Percentiles rank a stretch among this genome's conserved stretches.
Conservation (phyloP, 2,113 vertebrate species). For the Myotis brandtii region DNA sequence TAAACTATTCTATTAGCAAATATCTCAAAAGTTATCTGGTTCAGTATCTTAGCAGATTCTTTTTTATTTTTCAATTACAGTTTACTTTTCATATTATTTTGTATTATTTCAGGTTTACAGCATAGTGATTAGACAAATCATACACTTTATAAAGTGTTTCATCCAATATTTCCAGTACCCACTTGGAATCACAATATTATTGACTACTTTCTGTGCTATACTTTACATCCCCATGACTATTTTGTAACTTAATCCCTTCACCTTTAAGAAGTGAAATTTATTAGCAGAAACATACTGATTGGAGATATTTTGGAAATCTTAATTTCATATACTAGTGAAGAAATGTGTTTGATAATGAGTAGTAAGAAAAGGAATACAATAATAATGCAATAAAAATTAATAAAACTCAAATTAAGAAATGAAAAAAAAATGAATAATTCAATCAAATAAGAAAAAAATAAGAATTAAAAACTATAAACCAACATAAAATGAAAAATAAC, state of each 20-base stretch:
- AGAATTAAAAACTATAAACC: background rate
- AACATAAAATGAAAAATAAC: constrained; percentile 22
- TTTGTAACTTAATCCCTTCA: background rate
- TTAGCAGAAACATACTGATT: background rate
- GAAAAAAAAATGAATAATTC: background rate
- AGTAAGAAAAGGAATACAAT: background rate
- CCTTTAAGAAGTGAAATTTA: background rate
- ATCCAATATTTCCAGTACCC: background rate
- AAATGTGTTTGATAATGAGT: background rate
- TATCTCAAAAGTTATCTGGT: background rate
- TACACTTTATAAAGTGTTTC: background rate
- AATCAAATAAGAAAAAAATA: background rate
- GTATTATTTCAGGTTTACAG: background rate
- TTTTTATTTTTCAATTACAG: background rate
- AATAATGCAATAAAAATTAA: background rate
- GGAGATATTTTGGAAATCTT: background rate
- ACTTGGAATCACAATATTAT: background rate
- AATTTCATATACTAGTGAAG: background rate
- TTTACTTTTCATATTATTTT: background rate
- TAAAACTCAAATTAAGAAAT: background rate
- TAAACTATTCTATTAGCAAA: background rate
- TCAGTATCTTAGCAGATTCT: background rate
- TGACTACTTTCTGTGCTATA: background rate
- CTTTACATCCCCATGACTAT: background rate
- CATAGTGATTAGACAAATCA: background rate